Evolutionary conservation across 2,888 invertebrate species (phyloP).

Genomic region (Lissonota sp.): DNA sequence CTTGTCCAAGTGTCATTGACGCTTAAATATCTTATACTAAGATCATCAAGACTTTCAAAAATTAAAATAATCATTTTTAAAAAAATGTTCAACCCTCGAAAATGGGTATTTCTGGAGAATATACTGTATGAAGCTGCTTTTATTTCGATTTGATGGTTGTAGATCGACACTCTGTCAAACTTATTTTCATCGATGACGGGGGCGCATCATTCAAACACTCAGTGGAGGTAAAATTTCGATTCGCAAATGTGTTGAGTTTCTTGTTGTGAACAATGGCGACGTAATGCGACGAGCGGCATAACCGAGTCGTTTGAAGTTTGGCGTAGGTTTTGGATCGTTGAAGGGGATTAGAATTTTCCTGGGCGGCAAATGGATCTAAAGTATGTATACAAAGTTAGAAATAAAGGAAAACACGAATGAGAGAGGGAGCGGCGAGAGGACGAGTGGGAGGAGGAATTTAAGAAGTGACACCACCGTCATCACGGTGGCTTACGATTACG

Average conservation of each 20-base stretch:
- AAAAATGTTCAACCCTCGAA: too few species aligned
- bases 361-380: conserved; percentile 41
- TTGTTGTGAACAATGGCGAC: conserved; percentile 17
- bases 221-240: too few species aligned
- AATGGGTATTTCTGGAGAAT: too few species aligned
- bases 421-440: conserved; percentile 48
- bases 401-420: conserved; percentile 44
- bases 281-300: conserved; percentile 55
- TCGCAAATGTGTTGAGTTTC: not conserved
- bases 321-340: conserved; percentile 25
- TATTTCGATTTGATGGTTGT: too few species aligned
- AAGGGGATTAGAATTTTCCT: conserved; percentile 45
- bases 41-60: too few species aligned
- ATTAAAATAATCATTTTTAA: too few species aligned
- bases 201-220: too few species aligned
- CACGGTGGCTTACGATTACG: conserved; percentile 69
- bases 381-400: conserved; percentile 29
- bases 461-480: conserved; percentile 57
- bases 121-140: too few species aligned
- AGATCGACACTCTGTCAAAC: too few species aligned
- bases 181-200: too few species aligned
- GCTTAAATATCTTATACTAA: too few species aligned
- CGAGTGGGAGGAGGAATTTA: conserved; percentile 32
- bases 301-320: conserved; percentile 32
- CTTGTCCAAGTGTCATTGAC: too few species aligned